Percentiles rank a stretch among this genome's conserved stretches.
phyloP scores from a whole-genome alignment of 2,888 invertebrate genomes.

The Diarsia rubi region DNA sequence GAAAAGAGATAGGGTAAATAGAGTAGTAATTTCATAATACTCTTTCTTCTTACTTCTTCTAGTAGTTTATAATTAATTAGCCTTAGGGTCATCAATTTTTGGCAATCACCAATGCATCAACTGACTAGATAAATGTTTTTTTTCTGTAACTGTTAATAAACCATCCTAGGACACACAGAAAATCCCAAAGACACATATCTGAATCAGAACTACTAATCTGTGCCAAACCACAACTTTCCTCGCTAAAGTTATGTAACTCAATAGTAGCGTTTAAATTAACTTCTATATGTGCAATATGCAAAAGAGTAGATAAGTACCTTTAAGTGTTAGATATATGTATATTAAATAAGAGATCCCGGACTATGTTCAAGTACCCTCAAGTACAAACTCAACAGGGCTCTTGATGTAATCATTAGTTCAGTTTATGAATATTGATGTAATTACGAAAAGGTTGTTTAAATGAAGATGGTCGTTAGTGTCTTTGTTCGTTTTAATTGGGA shows the following conservation, averaged over 20 bases:
- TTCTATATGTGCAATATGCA: slow-evolving; percentile 52
- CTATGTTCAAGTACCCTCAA: slow-evolving; percentile 53
- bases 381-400: slow-evolving; percentile 40
- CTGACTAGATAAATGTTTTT: too few species aligned
- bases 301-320: slow-evolving; percentile 51
- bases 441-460: slow-evolving; percentile 35
- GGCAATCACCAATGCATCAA: too few species aligned
- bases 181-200: background rate
- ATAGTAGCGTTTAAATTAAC: slow-evolving; percentile 48
- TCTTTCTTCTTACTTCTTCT: too few species aligned
- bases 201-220: background rate
- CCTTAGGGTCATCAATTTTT: too few species aligned
- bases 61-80: too few species aligned
- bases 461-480: slow-evolving; percentile 21
- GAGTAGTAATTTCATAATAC: too few species aligned
- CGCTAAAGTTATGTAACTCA: slow-evolving; percentile 25
- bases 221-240: slow-evolving; percentile 25
- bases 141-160: background rate
- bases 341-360: slow-evolving; percentile 37
- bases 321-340: slow-evolving; percentile 47
- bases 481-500: slow-evolving; percentile 29
- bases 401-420: slow-evolving; percentile 53
- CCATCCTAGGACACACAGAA: slow-evolving; percentile 5
- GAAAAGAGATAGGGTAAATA: too few species aligned
- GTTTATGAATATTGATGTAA: slow-evolving; percentile 46